Percentiles rank a stretch among this genome's conserved stretches.
These are phyloP conservation scores for Augochlorella aurata DNA, from an alignment of 2,888 invertebrate species.

Conservation along the genomic window DNA sequence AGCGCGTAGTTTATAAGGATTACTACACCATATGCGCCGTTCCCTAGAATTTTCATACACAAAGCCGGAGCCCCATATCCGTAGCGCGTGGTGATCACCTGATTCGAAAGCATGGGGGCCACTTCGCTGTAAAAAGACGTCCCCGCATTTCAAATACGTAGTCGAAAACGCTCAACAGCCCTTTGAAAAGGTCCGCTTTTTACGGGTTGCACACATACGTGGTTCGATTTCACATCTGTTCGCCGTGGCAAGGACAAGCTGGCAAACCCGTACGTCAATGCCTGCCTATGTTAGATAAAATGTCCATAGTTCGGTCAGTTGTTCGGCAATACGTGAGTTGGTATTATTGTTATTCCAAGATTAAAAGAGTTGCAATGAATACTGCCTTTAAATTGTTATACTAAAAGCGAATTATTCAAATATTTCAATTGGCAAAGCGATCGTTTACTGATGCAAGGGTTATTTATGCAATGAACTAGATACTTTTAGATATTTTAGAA, in stretches of 20 bases:
- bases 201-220: not conserved
- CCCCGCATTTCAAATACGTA: not conserved
- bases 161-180: not conserved
- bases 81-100: not conserved
- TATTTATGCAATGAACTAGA: not conserved
- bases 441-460: not conserved
- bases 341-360: not conserved
- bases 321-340: not conserved
- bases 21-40: not conserved
- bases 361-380: not conserved
- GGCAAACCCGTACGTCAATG: not conserved
- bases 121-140: not conserved
- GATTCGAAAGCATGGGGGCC: not conserved
- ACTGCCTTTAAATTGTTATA: not conserved
- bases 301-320: not conserved
- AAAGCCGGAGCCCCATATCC: not conserved
- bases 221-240: not conserved
- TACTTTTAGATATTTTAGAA: not conserved
- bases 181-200: not conserved
- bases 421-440: not conserved
- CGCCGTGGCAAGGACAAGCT: not conserved
- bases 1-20: not conserved
- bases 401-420: too few species aligned
- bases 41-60: not conserved
- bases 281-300: not conserved